Base-by-base conservation (phyloP, 2,888 invertebrate species). In the Archaeoteleia sp. region DNA sequence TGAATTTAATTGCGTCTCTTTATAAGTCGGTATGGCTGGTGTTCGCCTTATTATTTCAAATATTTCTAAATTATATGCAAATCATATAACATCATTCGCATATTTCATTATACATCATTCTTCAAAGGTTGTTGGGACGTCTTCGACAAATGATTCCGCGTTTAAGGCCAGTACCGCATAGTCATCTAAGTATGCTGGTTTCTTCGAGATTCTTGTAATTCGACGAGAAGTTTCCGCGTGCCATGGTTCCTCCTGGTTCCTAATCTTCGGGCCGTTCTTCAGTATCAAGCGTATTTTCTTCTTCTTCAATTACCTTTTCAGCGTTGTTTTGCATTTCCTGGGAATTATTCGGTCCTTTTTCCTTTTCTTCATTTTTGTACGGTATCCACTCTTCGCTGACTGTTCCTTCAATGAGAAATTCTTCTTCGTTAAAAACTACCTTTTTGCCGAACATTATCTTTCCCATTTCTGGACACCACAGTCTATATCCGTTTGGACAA, bases 351-450 rank as follows among this genome's bases (percentile, higher is more conserved):
- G 7, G 23, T 23, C 4, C 23, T 23, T 23, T 7, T 23, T 23
- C 23, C 23, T 23, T 4, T 8, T 20, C 40, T 2, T 40, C 6
- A 10, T 40, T 23, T 23, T 6, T 25, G 23, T 23, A 3, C 4
- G 23, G 23, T 5, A 23, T 67, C 51, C 34, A 39, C 9, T 58
- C 23, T 9, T 65, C 51, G 8, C 12, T 29, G 10, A 10, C n/a
- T 12, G 14, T 15, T 2, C 42, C 13, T 9, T 45, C 29, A 8
- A 54, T 30, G 3, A 17, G 9, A 45, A 62, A 70, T 7, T 37
- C 25, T 8, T 29, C 30, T 30, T 75, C 75, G 39, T 75, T 70
- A 45, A 77, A 77, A 9, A 73, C 57, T n/a, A 74, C 74, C 46
- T 78, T 69, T 51, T 71, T 67, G 7, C 71, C 74, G 29, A 42